Evolutionary conservation across 1,140 invertebrate species (phyloP).

Genomic region (Prorops nasuta): DNA sequence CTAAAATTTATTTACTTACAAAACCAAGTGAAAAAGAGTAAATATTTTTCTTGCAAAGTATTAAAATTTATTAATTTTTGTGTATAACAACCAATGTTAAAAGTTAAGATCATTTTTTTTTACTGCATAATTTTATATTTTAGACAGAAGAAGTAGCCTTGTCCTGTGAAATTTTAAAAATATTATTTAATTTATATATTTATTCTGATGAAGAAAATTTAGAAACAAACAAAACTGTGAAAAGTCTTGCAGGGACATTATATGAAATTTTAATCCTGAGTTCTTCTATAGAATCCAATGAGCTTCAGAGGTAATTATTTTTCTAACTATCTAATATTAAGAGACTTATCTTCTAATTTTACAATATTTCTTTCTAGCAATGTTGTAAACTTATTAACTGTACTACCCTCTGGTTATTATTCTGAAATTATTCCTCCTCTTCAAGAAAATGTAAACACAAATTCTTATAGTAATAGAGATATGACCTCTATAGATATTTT

Average conservation of each 20-base stretch:
- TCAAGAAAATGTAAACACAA: conserved; percentile 11
- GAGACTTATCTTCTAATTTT: conserved; percentile 46
- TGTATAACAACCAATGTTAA: conserved; percentile 11
- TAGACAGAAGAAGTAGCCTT: conserved; percentile 70
- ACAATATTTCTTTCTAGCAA: conserved; percentile 37
- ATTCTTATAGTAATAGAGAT: conserved; percentile 42
- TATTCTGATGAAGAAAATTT: conserved; percentile 45
- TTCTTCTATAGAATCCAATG: too few relatives aligned
- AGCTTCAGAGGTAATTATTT: too few relatives aligned
- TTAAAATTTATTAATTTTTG: conserved; percentile 17
- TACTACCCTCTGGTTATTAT: conserved; percentile 38
- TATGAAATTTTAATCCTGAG: conserved; percentile 6
- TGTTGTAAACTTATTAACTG: conserved; percentile 44
- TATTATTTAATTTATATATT: conserved; percentile 79
- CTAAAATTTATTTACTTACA: too few relatives aligned
- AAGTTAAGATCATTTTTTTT: conserved; percentile 9
- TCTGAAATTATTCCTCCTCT: conserved; percentile 23
- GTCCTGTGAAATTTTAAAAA: conserved; percentile 82
- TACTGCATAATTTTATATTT: conserved; percentile 24
- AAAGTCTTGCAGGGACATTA: neutral
- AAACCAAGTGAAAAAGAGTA: too few relatives aligned
- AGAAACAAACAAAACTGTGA: neutral
- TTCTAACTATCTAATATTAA: conserved; percentile 61
- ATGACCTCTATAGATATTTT: conserved; percentile 63
- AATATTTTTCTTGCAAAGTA: conserved; percentile 4